Evolutionary conservation across 1,140 invertebrate species (phyloP).

Genomic region (Potamilus streckersoni): DNA sequence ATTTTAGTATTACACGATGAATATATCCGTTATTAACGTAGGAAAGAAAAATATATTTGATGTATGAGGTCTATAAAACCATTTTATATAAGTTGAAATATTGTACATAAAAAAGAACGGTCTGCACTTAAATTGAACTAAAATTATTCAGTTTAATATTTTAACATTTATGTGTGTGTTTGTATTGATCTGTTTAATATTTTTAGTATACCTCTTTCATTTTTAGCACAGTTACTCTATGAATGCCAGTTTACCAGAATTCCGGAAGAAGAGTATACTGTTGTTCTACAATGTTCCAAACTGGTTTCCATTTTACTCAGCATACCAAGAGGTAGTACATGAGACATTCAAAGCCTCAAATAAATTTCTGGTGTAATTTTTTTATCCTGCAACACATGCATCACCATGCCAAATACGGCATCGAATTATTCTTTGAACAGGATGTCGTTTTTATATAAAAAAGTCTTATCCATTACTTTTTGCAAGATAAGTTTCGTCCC

Average conservation of each 20-base stretch:
- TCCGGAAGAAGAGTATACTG: conserved; percentile 48
- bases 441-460: too few species aligned
- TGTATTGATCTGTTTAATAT: background rate
- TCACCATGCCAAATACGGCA: too few species aligned
- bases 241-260: conserved; percentile 51
- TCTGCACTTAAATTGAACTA: too few species aligned
- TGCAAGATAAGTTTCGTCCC: too few species aligned
- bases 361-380: too few species aligned
- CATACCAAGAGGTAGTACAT: conserved; percentile 62
- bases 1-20: background rate
- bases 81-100: background rate
- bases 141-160: background rate
- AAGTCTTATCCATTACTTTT: too few species aligned
- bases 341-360: too few species aligned
- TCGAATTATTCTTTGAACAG: too few species aligned
- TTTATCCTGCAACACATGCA: too few species aligned
- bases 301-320: conserved; percentile 66
- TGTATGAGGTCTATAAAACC: background rate
- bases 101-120: too few species aligned
- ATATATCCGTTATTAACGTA: too few species aligned
- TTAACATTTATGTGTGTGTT: background rate
- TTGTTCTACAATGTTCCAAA: conserved; percentile 60
- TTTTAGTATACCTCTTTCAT: background rate
- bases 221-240: conserved; percentile 43
- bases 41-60: too few species aligned